phyloP scores from a whole-genome alignment of 37 sponge, comb jelly and placozoan genomes.

The Mnemiopsis leidyi region DNA sequence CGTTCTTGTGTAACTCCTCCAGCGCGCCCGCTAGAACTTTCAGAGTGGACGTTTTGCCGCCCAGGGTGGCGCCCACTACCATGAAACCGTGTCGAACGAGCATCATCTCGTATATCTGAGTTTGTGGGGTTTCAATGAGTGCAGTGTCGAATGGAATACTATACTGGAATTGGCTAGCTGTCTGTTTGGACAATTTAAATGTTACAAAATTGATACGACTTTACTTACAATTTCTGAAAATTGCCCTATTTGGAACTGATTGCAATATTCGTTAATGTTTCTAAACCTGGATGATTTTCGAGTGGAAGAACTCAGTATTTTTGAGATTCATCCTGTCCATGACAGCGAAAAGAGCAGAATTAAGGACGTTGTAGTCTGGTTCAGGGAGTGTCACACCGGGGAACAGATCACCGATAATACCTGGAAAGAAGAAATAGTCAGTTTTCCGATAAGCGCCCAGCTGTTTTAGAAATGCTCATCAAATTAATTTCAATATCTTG shows the following conservation, averaged over 20 bases:
- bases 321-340: conserved; percentile 52
- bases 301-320: conserved; percentile 44
- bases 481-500: too few species aligned
- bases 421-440: conserved; percentile 3
- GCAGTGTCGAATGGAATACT: too few species aligned
- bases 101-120: conserved; percentile 69
- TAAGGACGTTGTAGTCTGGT: conserved; percentile 62
- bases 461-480: too few species aligned
- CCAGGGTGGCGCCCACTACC: conserved; percentile 63
- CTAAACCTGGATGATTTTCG: conserved; percentile 67
- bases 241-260: too few species aligned
- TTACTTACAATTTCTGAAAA: too few species aligned
- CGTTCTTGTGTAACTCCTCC: conserved; percentile 2
- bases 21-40: conserved; percentile 56
- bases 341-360: conserved; percentile 13
- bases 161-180: too few species aligned
- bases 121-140: too few species aligned
- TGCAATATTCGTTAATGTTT: too few species aligned
- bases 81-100: conserved; percentile 65
- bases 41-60: conserved; percentile 63
- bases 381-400: conserved; percentile 43
- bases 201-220: too few species aligned
- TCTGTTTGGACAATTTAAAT: too few species aligned
- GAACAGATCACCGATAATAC: conserved; percentile 65
- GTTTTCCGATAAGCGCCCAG: too few species aligned